Evolutionary conservation across 1,140 invertebrate genomes (phyloP), one percentile per base, ranked within the genome.

Genomic region (Drosophila grimshawi): DNA sequence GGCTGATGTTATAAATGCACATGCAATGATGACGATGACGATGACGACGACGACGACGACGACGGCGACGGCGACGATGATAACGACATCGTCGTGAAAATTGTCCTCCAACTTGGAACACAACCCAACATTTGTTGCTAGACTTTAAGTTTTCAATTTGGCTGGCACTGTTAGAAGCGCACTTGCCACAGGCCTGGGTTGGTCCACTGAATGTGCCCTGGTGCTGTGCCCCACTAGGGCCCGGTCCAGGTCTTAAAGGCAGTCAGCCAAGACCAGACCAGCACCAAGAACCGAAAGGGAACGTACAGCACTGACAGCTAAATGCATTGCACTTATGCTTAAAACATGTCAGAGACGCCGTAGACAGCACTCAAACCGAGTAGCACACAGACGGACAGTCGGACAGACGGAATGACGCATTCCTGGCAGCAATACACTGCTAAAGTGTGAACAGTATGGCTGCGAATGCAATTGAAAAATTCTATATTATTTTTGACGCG

Each of bases 261-360:
- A 78, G 81, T 57, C 81, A 86, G 69, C 64, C 66, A 78, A 77
- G 80, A 86, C 67, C 64, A 70, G 41, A 27, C 39, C 62, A 10
- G 39, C 27, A 37, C 5, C 6, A n/a, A 41, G 10, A 27, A 43
- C 61, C 61, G 27, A 19, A 53, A 37, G 32, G 30, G 29, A 46
- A 33, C 43, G 35, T 45, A 67, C 80, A 83, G 77, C 69, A 57
- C 64, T 89, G 85, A 89, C 85, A 90, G 85, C 86, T 89, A 89
- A 89, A 89, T 89, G 85, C 85, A 78, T 86, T 90, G 86, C 85
- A 89, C 85, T 90, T 89, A 90, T 90, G 86, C 85, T 90, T 90
- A 89, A 89, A 89, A 85, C 85, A 90, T 85, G 81, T 85, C 85
- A 80, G 85, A 80, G 85, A 73, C 80, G 63, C 64, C 77, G 85